Evolutionary conservation across 2,888 invertebrate genomes (phyloP).

Genomic region (Eristalis pertinax): DNA sequence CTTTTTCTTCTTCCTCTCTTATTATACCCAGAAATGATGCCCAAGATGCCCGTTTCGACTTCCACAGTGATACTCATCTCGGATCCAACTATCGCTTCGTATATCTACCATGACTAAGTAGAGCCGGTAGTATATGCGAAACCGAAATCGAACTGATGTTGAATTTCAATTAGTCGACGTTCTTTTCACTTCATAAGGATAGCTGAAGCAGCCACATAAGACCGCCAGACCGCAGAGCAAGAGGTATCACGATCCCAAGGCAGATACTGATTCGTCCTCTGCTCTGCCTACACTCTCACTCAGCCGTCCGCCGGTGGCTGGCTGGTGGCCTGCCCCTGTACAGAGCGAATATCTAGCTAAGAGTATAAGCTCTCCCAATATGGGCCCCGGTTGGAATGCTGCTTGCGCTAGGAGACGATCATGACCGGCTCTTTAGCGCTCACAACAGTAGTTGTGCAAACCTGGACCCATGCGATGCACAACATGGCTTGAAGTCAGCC

Average conservation of each 20-base stretch:
- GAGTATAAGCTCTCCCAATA: constrained; percentile 64
- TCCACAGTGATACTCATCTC: constrained; percentile 68
- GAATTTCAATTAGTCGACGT: constrained; percentile 76
- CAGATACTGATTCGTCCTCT: constrained; percentile 64
- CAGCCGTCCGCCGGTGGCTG: background rate
- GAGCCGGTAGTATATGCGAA: constrained; percentile 69
- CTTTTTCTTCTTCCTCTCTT: constrained; percentile 18
- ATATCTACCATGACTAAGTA: constrained; percentile 72
- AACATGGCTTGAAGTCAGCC: constrained; percentile 45
- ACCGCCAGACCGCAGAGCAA: constrained; percentile 39
- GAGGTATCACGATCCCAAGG: constrained; percentile 61
- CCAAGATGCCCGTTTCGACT: constrained; percentile 65
- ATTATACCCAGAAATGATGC: constrained; percentile 60
- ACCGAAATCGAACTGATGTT: constrained; percentile 73
- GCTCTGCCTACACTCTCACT: constrained; percentile 65
- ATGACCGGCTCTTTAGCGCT: constrained; percentile 52
- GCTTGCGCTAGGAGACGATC: constrained; percentile 63
- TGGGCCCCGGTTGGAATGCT: constrained; percentile 67
- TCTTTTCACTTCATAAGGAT: constrained; percentile 69
- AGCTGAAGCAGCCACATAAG: constrained; percentile 33
- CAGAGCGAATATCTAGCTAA: constrained; percentile 29
- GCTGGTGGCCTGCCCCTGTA: background rate
- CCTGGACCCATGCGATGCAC: constrained; percentile 31
- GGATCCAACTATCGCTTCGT: constrained; percentile 65
- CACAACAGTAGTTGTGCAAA: constrained; percentile 62